Percentiles rank a stretch among this genome's conserved stretches.
Conservation (phyloP, 2,113 vertebrate genomes). For the Mormyrus iriodes region DNA sequence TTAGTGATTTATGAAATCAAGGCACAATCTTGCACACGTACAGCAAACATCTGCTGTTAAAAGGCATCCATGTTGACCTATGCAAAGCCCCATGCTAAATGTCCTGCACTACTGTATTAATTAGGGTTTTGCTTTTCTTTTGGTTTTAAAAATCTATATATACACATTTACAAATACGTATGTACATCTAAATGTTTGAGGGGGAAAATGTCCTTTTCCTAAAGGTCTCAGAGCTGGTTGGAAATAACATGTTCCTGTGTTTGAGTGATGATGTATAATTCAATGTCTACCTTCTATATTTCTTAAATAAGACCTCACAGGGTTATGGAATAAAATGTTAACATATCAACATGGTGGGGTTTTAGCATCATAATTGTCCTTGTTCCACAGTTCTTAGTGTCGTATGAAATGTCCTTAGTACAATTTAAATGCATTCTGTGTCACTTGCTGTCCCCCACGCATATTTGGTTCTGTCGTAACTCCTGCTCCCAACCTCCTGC, state of each 20-base stretch:
- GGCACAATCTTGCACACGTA: neutral
- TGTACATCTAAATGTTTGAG: conserved; percentile 5
- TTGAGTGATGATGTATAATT: conserved; percentile 40
- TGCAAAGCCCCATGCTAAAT: neutral
- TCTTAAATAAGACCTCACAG: conserved; percentile 54
- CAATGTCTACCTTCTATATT: conserved; percentile 63
- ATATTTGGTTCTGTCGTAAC: neutral
- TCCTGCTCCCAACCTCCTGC: neutral
- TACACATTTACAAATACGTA: neutral
- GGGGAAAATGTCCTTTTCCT: neutral
- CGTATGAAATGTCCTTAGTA: neutral
- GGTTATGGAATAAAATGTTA: conserved; percentile 61
- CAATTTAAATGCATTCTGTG: neutral
- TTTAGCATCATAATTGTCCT: neutral
- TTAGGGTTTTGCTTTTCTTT: neutral
- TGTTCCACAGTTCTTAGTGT: neutral
- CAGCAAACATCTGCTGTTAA: neutral
- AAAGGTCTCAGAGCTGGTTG: neutral
- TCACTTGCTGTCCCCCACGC: neutral
- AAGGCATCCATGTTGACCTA: neutral
- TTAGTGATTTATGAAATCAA: neutral
- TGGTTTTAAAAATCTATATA: neutral
- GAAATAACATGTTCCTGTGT: conserved; percentile 42
- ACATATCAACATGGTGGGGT: conserved; percentile 41
- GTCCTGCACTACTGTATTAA: neutral